Evolutionary conservation across 2,888 invertebrate genomes (phyloP).

Genomic region (Ceratothoa steindachneri): DNA sequence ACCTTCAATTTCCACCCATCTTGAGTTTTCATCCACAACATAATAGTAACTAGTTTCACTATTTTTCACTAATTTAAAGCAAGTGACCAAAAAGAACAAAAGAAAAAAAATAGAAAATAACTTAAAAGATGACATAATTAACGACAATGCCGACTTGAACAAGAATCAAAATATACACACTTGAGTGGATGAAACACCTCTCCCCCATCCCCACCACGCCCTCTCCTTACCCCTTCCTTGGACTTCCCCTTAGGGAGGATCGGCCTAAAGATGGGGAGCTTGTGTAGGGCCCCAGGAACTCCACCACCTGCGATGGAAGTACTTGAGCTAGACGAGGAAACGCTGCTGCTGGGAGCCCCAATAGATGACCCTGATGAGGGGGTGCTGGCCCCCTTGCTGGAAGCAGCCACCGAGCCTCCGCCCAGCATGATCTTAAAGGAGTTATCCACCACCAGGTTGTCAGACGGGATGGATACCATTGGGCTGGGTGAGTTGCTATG

Average conservation of each 20-base stretch:
- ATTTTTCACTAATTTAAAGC: too few species aligned
- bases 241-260: constrained; percentile 36
- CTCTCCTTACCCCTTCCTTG: constrained; percentile 6
- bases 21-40: too few species aligned
- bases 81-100: too few species aligned
- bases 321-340: neutral
- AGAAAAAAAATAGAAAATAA: too few species aligned
- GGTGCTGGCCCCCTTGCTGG: constrained; percentile 12
- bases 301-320: constrained; percentile 13
- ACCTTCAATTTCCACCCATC: too few species aligned
- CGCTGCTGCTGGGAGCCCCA: neutral
- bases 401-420: neutral
- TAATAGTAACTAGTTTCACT: too few species aligned
- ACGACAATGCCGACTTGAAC: too few species aligned
- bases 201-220: too few species aligned
- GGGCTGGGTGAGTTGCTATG: constrained; percentile 17
- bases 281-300: constrained; percentile 31
- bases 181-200: too few species aligned
- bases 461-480: constrained; percentile 39
- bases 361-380: constrained; percentile 3
- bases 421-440: constrained; percentile 45
- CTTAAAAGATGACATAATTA: too few species aligned
- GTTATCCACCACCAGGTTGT: constrained; percentile 42
- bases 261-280: constrained; percentile 35
- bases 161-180: too few species aligned